Conservation (phyloP, 2,113 vertebrate species). For the Xyrauchen texanus region DNA sequence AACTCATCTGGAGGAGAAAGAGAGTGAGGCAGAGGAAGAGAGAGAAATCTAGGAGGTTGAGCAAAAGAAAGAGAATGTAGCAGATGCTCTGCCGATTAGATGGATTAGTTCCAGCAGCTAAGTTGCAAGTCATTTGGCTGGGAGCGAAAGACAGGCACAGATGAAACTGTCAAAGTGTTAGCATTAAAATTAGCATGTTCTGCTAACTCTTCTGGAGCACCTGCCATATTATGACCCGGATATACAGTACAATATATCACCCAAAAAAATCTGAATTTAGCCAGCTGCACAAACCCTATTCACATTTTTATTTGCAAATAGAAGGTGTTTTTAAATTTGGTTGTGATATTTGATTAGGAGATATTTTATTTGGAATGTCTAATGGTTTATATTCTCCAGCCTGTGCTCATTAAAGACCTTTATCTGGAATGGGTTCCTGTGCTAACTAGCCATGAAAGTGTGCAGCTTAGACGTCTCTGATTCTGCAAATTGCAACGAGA, state of each 20-base stretch:
- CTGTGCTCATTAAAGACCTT: not conserved
- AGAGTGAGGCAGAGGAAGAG: constrained; percentile 30
- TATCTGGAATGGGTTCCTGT: constrained; percentile 58
- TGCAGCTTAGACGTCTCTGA: constrained; percentile 73
- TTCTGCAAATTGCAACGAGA: constrained; percentile 77
- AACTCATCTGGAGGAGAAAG: constrained; percentile 40
- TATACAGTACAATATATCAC: not conserved
- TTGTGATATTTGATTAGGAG: constrained; percentile 9
- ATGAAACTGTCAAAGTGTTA: constrained; percentile 30
- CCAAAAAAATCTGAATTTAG: constrained; percentile 7
- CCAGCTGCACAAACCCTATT: not conserved
- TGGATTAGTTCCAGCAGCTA: constrained; percentile 47
- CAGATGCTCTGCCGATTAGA: constrained; percentile 39
- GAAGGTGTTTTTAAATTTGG: not conserved
- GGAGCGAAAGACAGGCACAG: constrained; percentile 11
- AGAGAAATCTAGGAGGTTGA: constrained; percentile 46
- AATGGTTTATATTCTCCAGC: not conserved
- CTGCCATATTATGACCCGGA: not conserved
- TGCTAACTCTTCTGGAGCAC: constrained; percentile 24
- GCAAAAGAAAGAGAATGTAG: constrained; percentile 50
- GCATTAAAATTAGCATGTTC: constrained; percentile 26
- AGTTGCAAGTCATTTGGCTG: constrained; percentile 39
- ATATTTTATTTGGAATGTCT: constrained; percentile 1
- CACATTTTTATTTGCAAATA: not conserved
- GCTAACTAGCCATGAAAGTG: constrained; percentile 70